Percentiles rank a stretch among this genome's conserved stretches.
Evolutionary conservation across 2,113 vertebrate genomes (phyloP).

Genomic region (Castor canadensis): DNA sequence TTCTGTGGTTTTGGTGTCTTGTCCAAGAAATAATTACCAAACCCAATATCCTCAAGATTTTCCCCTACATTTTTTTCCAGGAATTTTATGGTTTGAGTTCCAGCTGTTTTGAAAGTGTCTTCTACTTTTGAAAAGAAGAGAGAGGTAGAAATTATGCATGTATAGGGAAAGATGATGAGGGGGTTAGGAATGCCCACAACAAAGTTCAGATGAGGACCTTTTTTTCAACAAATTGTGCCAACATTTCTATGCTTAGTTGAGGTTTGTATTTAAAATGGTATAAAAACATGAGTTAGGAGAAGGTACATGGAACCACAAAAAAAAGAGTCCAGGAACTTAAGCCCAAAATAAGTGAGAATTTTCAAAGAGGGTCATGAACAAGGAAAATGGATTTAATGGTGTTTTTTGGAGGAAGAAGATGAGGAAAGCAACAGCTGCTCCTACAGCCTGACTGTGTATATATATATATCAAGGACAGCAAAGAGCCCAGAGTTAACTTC

Average conservation of each 20-base stretch:
- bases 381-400: background rate
- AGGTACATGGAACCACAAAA: background rate
- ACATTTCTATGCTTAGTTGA: background rate
- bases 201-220: slow-evolving; percentile 8
- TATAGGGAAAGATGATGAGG: background rate
- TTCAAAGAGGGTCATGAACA: background rate
- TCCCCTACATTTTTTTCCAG: background rate
- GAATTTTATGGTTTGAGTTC: background rate
- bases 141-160: background rate
- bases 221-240: background rate
- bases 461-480: background rate
- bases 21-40: background rate
- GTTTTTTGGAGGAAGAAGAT: background rate
- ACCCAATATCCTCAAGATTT: background rate
- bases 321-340: background rate
- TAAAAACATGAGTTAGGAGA: background rate
- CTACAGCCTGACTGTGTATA: background rate
- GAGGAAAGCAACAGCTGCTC: background rate
- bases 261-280: background rate
- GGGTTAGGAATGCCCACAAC: background rate
- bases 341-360: background rate
- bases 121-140: background rate
- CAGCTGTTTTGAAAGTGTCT: background rate
- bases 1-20: background rate
- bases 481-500: background rate